Evolutionary conservation across 2,888 invertebrate species (phyloP).

Genomic region (Scrobipalpa atriplicella): DNA sequence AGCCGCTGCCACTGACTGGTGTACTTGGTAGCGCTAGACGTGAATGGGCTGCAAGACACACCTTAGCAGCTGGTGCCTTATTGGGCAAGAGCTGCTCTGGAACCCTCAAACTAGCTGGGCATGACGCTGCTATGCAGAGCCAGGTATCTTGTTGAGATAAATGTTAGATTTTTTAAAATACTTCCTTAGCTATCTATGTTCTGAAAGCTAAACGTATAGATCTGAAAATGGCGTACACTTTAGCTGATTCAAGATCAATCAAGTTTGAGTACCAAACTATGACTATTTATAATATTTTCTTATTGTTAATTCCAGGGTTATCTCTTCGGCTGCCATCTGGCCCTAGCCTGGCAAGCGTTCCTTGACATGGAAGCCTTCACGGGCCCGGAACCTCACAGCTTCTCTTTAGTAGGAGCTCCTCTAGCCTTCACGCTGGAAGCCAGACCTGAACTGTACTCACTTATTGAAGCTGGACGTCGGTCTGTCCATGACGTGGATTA

Average conservation of each 20-base stretch:
- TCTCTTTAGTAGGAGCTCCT: slow-evolving; percentile 89
- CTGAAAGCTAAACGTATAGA: no score
- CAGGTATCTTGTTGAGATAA: no score
- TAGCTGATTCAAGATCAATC: no score
- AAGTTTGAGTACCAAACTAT: no score
- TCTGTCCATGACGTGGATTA: slow-evolving; percentile 87
- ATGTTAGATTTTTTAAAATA: no score
- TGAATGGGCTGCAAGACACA: slow-evolving; percentile 90
- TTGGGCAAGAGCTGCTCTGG: slow-evolving; percentile 94
- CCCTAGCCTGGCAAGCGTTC: slow-evolving; percentile 94
- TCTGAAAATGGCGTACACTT: no score
- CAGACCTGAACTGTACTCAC: slow-evolving; percentile 84
- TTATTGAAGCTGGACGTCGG: slow-evolving; percentile 86
- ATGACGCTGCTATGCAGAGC: not conserved
- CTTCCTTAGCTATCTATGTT: no score
- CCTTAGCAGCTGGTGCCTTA: slow-evolving; percentile 48
- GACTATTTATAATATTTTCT: no score
- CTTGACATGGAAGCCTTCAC: slow-evolving; percentile 89
- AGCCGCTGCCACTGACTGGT: slow-evolving; percentile 79
- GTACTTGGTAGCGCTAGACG: slow-evolving; percentile 84
- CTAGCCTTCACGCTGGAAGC: slow-evolving; percentile 87
- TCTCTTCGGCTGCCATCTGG: slow-evolving; percentile 94
- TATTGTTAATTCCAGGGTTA: slow-evolving; percentile 84
- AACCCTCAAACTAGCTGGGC: slow-evolving; percentile 82
- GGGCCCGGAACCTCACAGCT: slow-evolving; percentile 80